These are phyloP conservation scores for Macrosteles quadrilineatus DNA, from an alignment of 1,140 invertebrate genomes.

Conservation along the genomic window DNA sequence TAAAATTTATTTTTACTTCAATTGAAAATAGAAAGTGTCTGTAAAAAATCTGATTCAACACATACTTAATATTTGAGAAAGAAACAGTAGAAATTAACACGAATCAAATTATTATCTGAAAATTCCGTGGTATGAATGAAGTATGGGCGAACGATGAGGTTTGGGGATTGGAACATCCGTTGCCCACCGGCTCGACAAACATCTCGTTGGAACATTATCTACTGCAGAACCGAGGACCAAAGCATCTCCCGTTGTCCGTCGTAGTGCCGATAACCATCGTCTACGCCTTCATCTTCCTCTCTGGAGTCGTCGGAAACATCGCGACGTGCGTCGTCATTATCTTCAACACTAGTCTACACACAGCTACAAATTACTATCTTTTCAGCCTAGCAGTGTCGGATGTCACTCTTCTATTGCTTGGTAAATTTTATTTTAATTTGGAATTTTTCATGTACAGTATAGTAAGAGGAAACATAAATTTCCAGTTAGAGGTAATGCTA, in stretches of 20 bases:
- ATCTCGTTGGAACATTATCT: constrained; percentile 47
- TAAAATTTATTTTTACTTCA: too few species aligned
- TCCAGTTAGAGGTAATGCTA: too few species aligned
- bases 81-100: too few species aligned
- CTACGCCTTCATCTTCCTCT: constrained; percentile 79
- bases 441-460: too few species aligned
- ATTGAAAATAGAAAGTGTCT: too few species aligned
- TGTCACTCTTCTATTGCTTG: constrained; percentile 69
- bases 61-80: too few species aligned
- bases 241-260: constrained; percentile 51
- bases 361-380: constrained; percentile 90
- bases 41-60: too few species aligned
- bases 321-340: constrained; percentile 88
- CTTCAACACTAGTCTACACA: constrained; percentile 78
- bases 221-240: constrained; percentile 49
- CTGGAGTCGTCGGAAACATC: constrained; percentile 84
- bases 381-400: constrained; percentile 83
- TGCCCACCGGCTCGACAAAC: background rate
- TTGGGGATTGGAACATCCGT: background rate
- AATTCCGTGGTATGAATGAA: constrained; percentile 1
- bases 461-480: too few species aligned
- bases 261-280: constrained; percentile 68
- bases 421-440: too few species aligned
- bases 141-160: constrained; percentile 14
- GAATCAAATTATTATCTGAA: too few species aligned